phyloP scores from a whole-genome alignment of 2,888 invertebrate genomes.

The Eretmocerus hayati region DNA sequence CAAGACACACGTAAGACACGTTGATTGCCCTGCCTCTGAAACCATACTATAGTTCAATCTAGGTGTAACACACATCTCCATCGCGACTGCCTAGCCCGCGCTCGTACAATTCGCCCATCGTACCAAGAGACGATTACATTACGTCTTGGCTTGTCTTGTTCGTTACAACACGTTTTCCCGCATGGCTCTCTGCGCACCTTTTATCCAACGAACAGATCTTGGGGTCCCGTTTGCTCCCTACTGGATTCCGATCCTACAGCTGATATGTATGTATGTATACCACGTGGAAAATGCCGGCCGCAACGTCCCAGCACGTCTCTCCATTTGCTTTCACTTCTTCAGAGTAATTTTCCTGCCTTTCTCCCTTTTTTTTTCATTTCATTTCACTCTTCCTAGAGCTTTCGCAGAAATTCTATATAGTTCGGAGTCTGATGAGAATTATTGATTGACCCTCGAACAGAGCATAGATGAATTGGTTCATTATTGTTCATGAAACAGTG shows the following conservation, averaged over 20 bases:
- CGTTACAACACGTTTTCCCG: constrained; percentile 6
- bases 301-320: neutral
- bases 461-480: no score
- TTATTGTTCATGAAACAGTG: no score
- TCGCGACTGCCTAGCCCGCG: neutral
- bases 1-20: neutral
- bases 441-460: no score
- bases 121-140: neutral
- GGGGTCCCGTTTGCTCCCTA: neutral
- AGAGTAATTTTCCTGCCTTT: neutral
- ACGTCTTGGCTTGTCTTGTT: neutral
- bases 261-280: neutral
- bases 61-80: neutral
- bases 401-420: no score
- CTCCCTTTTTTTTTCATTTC: no score
- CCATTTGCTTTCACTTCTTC: constrained; percentile 4
- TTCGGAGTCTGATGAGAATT: no score
- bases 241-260: constrained; percentile 3
- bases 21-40: no score
- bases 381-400: no score
- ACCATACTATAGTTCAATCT: no score
- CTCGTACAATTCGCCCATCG: neutral
- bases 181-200: neutral
- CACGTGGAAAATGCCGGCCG: neutral
- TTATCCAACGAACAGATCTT: constrained; percentile 4